phyloP scores from a whole-genome alignment of 2,113 vertebrate species.

The Ciconia boyciana region DNA sequence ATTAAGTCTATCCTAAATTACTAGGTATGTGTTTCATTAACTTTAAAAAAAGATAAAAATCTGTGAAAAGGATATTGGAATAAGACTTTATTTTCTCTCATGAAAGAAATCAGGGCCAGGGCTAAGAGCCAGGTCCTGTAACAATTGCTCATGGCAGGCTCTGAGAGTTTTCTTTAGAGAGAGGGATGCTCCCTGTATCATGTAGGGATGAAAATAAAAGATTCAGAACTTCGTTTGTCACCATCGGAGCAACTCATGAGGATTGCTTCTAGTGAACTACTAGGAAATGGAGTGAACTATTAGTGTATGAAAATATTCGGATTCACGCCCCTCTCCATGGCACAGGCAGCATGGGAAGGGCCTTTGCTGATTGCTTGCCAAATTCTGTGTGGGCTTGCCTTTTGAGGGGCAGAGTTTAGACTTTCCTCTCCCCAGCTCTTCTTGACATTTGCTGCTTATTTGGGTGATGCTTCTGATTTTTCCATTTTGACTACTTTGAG shows the following conservation, averaged over 20 bases:
- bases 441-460: background rate
- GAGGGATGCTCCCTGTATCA: background rate
- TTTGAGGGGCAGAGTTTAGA: background rate
- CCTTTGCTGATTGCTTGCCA: background rate
- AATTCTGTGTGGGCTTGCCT: background rate
- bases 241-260: background rate
- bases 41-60: background rate
- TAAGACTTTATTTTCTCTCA: background rate
- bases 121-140: background rate
- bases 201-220: background rate
- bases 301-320: background rate
- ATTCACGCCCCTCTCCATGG: background rate
- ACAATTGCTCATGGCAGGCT: background rate
- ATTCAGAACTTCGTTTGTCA: background rate
- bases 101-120: background rate
- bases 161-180: background rate
- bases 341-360: background rate
- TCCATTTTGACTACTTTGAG: background rate
- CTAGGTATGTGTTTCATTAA: background rate
- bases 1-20: background rate
- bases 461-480: background rate
- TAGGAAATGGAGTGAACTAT: background rate
- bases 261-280: background rate
- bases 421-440: background rate
- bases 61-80: background rate